Conservation (phyloP, 2,888 invertebrate species). For the Hoplodrina blanda region DNA sequence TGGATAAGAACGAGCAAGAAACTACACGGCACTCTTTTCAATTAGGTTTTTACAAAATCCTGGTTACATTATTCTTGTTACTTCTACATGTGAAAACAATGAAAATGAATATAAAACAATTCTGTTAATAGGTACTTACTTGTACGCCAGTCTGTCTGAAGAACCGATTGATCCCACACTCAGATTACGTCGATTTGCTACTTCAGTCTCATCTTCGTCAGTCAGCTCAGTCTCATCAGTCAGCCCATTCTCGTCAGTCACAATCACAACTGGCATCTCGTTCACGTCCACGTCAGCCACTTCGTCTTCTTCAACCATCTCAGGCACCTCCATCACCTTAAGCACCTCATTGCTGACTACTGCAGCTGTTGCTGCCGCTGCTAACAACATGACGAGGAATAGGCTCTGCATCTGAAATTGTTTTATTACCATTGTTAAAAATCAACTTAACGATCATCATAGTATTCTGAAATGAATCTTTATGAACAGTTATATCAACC, state of each 20-base stretch:
- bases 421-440: neutral
- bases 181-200: constrained; percentile 3
- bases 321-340: neutral
- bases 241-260: constrained; percentile 8
- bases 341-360: constrained; percentile 5
- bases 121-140: constrained; percentile 4
- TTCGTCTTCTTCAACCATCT: constrained; percentile 3
- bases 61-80: no score
- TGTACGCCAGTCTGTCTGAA: neutral
- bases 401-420: constrained; percentile 37
- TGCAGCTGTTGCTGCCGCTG: constrained; percentile 30
- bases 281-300: neutral
- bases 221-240: neutral
- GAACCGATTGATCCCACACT: neutral
- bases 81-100: no score
- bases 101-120: no score
- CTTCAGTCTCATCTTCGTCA: constrained; percentile 8
- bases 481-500: no score
- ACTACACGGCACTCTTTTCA: no score
- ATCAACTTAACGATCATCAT: no score
- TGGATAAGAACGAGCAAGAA: no score
- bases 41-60: no score
- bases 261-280: neutral
- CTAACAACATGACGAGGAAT: constrained; percentile 27
- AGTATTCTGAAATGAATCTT: neutral